Percentiles rank a stretch among this genome's conserved stretches.
Conservation (phyloP, 2,888 invertebrate species). For the Drosophila macrothrix region DNA sequence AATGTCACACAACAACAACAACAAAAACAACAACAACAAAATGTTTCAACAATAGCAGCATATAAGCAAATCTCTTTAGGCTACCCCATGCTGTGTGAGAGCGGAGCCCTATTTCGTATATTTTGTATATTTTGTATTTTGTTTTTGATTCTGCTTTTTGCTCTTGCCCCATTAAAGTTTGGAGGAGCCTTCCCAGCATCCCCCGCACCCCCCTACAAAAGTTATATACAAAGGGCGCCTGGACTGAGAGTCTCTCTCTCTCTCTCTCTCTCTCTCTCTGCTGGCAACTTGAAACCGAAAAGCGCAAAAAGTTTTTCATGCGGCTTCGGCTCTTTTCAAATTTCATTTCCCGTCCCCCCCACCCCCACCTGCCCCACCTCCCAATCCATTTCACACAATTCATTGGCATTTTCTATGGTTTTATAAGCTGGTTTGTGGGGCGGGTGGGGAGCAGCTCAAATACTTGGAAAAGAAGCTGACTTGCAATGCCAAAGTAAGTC, state of each 20-base stretch:
- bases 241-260: neutral
- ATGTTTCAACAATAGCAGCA: conserved; percentile 31
- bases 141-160: conserved; percentile 33
- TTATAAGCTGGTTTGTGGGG: conserved; percentile 38
- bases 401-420: conserved; percentile 66
- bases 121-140: conserved; percentile 17
- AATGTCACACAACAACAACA: conserved; percentile 51
- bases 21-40: conserved; percentile 21
- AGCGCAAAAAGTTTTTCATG: conserved; percentile 66
- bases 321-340: conserved; percentile 66
- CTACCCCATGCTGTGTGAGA: conserved; percentile 23
- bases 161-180: conserved; percentile 63
- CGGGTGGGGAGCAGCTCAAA: conserved; percentile 27
- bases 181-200: neutral
- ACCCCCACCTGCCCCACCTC: too few relatives aligned
- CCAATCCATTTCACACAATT: conserved; percentile 14
- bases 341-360: conserved; percentile 27
- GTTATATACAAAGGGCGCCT: conserved; percentile 1
- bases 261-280: neutral
- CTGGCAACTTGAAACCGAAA: conserved; percentile 56
- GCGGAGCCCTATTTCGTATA: conserved; percentile 3
- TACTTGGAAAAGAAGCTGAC: conserved; percentile 58
- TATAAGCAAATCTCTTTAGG: conserved; percentile 35
- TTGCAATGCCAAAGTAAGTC: conserved; percentile 31
- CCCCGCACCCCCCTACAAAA: conserved; percentile 12